Evolutionary conservation across 2,888 invertebrate genomes (phyloP).

Genomic region (Epirrita christyi): DNA sequence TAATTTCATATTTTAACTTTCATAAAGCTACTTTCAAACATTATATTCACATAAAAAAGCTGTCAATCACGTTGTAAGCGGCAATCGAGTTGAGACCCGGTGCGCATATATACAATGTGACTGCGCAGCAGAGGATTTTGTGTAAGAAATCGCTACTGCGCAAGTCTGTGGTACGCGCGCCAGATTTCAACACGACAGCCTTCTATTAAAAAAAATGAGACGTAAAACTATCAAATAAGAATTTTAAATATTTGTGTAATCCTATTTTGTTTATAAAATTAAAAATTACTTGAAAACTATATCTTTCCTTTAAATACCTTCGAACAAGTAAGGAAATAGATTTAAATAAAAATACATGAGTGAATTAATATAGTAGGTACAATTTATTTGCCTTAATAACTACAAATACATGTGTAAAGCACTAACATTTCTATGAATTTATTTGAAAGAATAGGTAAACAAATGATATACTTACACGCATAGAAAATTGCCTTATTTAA

Average conservation of each 20-base stretch:
- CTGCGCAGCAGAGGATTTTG: no score
- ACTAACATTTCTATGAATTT: constrained; percentile 50
- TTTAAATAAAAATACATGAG: constrained; percentile 24
- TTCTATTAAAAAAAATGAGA: constrained; percentile 4
- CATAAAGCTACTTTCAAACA: constrained; percentile 3
- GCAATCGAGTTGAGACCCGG: no score
- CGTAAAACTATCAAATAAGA: constrained; percentile 15
- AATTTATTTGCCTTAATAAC: constrained; percentile 74
- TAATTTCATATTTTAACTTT: not conserved
- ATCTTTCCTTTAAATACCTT: not conserved
- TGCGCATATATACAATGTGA: no score
- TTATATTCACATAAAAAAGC: not conserved
- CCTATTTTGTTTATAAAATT: constrained; percentile 39
- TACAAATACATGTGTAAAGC: constrained; percentile 71
- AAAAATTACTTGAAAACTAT: constrained; percentile 22
- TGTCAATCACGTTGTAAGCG: no score
- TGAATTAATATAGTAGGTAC: constrained; percentile 53
- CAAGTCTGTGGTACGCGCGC: no score
- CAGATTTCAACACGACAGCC: no score
- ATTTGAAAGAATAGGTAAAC: constrained; percentile 29
- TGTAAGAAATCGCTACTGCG: no score
- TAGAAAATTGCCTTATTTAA: constrained; percentile 32
- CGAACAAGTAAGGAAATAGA: not conserved
- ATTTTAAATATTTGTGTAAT: constrained; percentile 33
- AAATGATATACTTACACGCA: constrained; percentile 23